Evolutionary conservation across 1,140 invertebrate genomes (phyloP).

Genomic region (Phenacoccus solenopsis): DNA sequence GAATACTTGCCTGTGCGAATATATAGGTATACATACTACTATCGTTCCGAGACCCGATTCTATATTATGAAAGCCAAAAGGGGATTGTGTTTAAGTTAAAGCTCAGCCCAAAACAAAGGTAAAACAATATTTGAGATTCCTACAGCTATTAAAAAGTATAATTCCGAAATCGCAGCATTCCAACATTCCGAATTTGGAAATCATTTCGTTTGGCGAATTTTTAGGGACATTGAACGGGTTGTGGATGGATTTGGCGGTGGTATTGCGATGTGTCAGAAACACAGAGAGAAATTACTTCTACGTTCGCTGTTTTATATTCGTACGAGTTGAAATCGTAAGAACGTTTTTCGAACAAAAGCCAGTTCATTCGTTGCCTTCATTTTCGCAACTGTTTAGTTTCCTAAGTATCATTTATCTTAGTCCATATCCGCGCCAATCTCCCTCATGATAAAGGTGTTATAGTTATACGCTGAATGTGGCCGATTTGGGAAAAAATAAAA

Average conservation of each 20-base stretch:
- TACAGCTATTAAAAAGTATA: too few relatives aligned
- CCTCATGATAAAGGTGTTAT: not conserved
- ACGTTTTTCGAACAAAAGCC: constrained; percentile 5
- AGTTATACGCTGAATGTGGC: not conserved
- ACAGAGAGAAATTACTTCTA: constrained; percentile 8
- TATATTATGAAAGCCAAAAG: too few relatives aligned
- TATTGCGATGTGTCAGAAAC: not conserved
- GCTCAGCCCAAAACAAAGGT: too few relatives aligned
- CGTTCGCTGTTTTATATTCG: constrained; percentile 14
- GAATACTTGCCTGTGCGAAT: too few relatives aligned
- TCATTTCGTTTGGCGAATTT: too few relatives aligned
- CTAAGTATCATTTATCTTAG: constrained; percentile 15
- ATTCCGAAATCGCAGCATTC: too few relatives aligned
- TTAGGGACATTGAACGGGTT: not conserved
- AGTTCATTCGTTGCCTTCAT: constrained; percentile 8
- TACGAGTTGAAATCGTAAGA: constrained; percentile 8
- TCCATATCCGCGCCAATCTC: constrained; percentile 6
- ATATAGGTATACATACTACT: too few relatives aligned
- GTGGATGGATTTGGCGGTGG: not conserved
- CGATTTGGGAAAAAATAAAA: not conserved
- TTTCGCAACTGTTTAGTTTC: constrained; percentile 5
- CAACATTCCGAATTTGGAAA: too few relatives aligned
- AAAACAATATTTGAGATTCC: too few relatives aligned
- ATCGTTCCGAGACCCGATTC: too few relatives aligned
- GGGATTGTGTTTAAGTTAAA: too few relatives aligned